These are phyloP conservation scores for Nannospalax galili DNA, from an alignment of 2,113 vertebrate species.

Conservation along the genomic window DNA sequence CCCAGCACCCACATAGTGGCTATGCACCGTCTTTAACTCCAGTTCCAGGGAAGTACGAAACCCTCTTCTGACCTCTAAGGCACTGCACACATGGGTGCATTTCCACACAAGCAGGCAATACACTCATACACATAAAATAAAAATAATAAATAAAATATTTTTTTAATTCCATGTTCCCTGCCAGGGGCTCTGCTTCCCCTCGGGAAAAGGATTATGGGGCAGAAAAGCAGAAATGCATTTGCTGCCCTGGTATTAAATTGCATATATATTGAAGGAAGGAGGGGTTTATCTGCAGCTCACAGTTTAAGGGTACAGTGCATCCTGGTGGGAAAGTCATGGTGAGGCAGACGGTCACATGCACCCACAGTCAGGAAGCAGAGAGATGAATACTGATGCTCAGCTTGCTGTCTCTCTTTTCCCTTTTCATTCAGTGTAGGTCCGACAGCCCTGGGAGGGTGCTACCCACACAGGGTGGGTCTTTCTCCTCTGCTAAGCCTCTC, in stretches of 20 bases:
- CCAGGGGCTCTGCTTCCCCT: neutral
- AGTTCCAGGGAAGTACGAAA: too few species aligned
- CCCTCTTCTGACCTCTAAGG: too few species aligned
- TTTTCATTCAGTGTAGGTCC: neutral
- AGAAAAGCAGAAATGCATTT: neutral
- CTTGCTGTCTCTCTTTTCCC: neutral
- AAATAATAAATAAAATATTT: too few species aligned
- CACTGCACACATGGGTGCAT: too few species aligned
- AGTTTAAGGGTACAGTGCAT: too few species aligned
- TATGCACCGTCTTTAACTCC: too few species aligned
- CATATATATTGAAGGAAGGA: too few species aligned
- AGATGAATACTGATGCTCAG: neutral
- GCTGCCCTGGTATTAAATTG: neutral
- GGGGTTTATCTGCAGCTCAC: neutral
- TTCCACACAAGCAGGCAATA: too few species aligned
- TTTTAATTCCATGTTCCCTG: neutral
- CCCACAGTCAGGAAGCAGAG: neutral
- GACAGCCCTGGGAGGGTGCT: neutral
- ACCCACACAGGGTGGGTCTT: too few species aligned
- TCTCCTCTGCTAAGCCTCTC: neutral
- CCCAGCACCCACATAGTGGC: too few species aligned
- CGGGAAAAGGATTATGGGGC: neutral
- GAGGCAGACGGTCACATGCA: neutral
- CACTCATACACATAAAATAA: too few species aligned
- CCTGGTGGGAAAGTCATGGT: neutral